These are phyloP conservation scores for Eutrigla gurnardus DNA, from an alignment of 2,797 vertebrate genomes.

Conservation along the genomic window DNA sequence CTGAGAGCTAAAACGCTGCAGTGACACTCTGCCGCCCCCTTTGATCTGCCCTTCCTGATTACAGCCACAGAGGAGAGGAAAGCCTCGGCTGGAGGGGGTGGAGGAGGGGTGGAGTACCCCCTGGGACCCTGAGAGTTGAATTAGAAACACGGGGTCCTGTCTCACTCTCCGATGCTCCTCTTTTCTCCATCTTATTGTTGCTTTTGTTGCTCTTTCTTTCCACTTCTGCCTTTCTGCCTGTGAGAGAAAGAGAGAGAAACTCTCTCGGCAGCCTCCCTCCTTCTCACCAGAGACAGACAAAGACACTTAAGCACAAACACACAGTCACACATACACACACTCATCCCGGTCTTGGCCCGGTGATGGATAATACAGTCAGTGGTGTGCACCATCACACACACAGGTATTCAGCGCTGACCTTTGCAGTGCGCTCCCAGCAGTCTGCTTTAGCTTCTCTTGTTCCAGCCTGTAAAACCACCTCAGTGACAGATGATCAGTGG, in stretches of 20 bases:
- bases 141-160: conserved; percentile 73
- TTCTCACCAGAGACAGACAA: conserved; percentile 76
- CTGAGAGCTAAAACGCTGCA: conserved; percentile 82
- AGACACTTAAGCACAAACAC: conserved; percentile 73
- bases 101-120: conserved; percentile 68
- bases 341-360: conserved; percentile 69
- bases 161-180: conserved; percentile 68
- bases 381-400: conserved; percentile 88
- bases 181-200: conserved; percentile 72
- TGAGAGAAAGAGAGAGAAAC: conserved; percentile 53
- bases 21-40: conserved; percentile 82
- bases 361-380: conserved; percentile 86
- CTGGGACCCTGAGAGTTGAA: conserved; percentile 75
- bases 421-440: conserved; percentile 79
- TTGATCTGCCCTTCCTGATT: conserved; percentile 86
- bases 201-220: conserved; percentile 61
- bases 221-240: conserved; percentile 39
- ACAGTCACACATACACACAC: conserved; percentile 52
- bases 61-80: conserved; percentile 76
- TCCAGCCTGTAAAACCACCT: conserved; percentile 71
- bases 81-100: conserved; percentile 38
- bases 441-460: conserved; percentile 72
- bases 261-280: conserved; percentile 70
- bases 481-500: conserved; percentile 74
- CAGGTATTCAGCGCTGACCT: conserved; percentile 82